Base-by-base conservation (phyloP, 92 coral and sea anemone species). In the Porites evermanni region DNA sequence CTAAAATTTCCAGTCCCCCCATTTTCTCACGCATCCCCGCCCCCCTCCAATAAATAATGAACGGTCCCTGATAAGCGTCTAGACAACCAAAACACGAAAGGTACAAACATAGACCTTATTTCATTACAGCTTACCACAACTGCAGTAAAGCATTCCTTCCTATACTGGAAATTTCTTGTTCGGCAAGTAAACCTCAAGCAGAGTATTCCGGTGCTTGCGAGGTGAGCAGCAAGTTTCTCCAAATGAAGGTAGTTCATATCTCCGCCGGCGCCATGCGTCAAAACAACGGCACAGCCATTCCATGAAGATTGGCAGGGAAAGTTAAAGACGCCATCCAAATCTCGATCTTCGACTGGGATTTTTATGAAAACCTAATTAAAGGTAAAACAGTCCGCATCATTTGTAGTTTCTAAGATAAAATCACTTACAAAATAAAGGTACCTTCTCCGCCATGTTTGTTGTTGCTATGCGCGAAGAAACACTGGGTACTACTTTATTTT, bases 211-310 rank as follows among this genome's bases (percentile, higher is more conserved):
- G 98, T 86, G n/a, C 77, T 87, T 44, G 94, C 96, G 23, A 95
- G 88, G 88, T 86, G 91, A 44, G 93, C 81, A 26, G 99, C 96
- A 24, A 97, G 86, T 51, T 75, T 88, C 77, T 97, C 98, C 68
- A 97, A 71, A 70, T 97, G 99, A 67, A 84, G 89, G 66, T 89
- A 94, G 77, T 91, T 64, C 95, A 95, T 91, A 66, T 97, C 96
- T 13, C 94, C 93, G 1, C 97, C 98, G 2, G 99, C 99, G 6
- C 99, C 99, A 66, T 97, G 99, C 17, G 99, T 97, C 64, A 97
- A 75, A 7, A 97, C 91, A 4, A 95, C 97, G 8, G 91, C 99
- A 59, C 91, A 93, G 60, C 98, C 98, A 17, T 86, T 84, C 99
- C 99, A 97, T 4, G 99, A 97, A 10, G 95, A 93, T 12, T 82